Evolutionary conservation across 2,797 vertebrate species (phyloP).

Genomic region (Pangasius macronema): DNA sequence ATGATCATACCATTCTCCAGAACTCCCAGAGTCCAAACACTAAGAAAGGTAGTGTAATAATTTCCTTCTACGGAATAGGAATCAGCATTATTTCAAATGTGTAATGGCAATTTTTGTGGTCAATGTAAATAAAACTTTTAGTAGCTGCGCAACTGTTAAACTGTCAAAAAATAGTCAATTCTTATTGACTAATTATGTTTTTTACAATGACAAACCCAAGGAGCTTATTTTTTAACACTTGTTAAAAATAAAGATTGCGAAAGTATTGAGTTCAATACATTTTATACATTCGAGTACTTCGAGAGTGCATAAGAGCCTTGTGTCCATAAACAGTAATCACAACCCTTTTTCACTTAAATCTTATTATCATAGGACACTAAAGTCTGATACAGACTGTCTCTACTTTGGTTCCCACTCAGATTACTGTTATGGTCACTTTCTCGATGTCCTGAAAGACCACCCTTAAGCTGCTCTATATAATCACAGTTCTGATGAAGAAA

Average conservation of each 20-base stretch:
- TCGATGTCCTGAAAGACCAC: constrained; percentile 37
- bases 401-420: constrained; percentile 56
- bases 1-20: constrained; percentile 19
- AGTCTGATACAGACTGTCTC: constrained; percentile 63
- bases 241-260: constrained; percentile 27
- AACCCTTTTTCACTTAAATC: constrained; percentile 41
- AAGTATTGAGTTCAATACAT: not conserved
- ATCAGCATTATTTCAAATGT: constrained; percentile 25
- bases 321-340: constrained; percentile 25
- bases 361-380: constrained; percentile 62
- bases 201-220: constrained; percentile 3
- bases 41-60: constrained; percentile 37
- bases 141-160: constrained; percentile 40
- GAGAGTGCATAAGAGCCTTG: not conserved
- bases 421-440: constrained; percentile 48
- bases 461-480: constrained; percentile 63
- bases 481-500: constrained; percentile 73
- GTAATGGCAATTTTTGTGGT: constrained; percentile 7
- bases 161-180: constrained; percentile 30
- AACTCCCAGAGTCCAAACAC: constrained; percentile 50
- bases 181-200: not conserved
- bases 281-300: constrained; percentile 7
- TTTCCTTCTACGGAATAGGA: constrained; percentile 34
- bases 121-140: constrained; percentile 32
- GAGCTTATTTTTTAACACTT: constrained; percentile 14